phyloP scores from a whole-genome alignment of 2,797 vertebrate genomes.

The Centroberyx gerrardi region DNA sequence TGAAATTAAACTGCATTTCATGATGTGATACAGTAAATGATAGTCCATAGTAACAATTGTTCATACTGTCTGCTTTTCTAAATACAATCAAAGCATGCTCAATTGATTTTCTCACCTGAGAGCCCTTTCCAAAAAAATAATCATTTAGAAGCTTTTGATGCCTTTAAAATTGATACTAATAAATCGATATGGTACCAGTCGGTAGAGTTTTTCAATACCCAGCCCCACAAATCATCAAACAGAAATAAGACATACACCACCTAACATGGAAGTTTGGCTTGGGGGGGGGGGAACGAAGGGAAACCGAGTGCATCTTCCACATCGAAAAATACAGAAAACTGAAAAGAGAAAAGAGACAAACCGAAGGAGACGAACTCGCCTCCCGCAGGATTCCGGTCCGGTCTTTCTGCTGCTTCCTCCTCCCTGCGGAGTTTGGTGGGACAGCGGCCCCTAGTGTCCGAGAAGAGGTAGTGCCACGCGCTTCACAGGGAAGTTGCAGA shows the following conservation, averaged over 20 bases:
- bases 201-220: not conserved
- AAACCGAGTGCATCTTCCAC: slow-evolving; percentile 4
- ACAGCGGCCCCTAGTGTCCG: not conserved
- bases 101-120: not conserved
- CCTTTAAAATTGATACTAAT: not conserved
- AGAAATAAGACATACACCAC: not conserved
- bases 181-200: not conserved
- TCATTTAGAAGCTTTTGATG: not conserved
- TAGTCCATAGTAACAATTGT: too few species aligned
- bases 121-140: not conserved
- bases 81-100: too few species aligned
- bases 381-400: not conserved
- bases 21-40: too few species aligned
- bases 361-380: not conserved
- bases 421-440: not conserved
- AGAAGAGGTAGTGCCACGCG: slow-evolving; percentile 21
- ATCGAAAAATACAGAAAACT: not conserved
- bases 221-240: not conserved
- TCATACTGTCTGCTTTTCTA: too few species aligned
- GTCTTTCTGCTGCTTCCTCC: not conserved
- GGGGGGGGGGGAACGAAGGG: not conserved
- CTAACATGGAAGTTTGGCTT: slow-evolving; percentile 18
- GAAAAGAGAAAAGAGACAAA: not conserved
- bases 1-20: not conserved
- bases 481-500: not conserved